Evolutionary conservation across 1,140 invertebrate genomes (phyloP).

Genomic region (Homalodisca vitripennis): DNA sequence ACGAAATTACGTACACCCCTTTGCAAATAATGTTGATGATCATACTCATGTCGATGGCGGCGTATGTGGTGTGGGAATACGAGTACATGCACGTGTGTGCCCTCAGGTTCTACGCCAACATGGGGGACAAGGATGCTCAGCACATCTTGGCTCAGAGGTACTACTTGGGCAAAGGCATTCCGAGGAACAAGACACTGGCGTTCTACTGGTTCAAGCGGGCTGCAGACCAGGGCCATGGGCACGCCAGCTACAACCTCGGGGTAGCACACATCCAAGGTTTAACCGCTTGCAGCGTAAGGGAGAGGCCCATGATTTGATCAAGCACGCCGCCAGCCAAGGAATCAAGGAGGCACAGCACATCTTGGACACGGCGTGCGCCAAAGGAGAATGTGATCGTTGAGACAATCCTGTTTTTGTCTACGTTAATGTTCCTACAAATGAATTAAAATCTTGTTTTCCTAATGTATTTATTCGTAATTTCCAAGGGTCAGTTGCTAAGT

Average conservation of each 20-base stretch:
- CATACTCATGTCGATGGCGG: slow-evolving; percentile 45
- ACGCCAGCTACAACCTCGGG: slow-evolving; percentile 16
- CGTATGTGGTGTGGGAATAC: slow-evolving; percentile 58
- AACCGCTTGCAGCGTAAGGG: slow-evolving; percentile 12
- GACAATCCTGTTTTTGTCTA: background rate
- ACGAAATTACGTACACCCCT: background rate
- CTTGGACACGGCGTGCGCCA: slow-evolving; percentile 1
- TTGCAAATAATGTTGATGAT: background rate
- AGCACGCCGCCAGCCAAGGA: background rate
- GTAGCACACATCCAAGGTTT: slow-evolving; percentile 12
- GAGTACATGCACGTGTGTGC: slow-evolving; percentile 44
- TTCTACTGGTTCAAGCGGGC: slow-evolving; percentile 21
- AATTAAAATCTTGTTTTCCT: background rate
- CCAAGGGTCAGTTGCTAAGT: too few species aligned
- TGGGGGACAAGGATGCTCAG: slow-evolving; percentile 12
- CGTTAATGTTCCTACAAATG: background rate
- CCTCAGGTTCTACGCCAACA: slow-evolving; percentile 16
- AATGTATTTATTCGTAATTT: too few species aligned
- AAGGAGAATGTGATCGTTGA: slow-evolving; percentile 15
- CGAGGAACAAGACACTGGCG: slow-evolving; percentile 5
- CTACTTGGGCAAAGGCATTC: background rate
- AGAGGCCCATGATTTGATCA: slow-evolving; percentile 12
- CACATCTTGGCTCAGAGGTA: slow-evolving; percentile 15
- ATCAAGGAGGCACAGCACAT: slow-evolving; percentile 14
- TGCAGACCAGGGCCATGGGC: slow-evolving; percentile 5